Evolutionary conservation across 2,888 invertebrate genomes (phyloP).

Genomic region (Drosophila merina): DNA sequence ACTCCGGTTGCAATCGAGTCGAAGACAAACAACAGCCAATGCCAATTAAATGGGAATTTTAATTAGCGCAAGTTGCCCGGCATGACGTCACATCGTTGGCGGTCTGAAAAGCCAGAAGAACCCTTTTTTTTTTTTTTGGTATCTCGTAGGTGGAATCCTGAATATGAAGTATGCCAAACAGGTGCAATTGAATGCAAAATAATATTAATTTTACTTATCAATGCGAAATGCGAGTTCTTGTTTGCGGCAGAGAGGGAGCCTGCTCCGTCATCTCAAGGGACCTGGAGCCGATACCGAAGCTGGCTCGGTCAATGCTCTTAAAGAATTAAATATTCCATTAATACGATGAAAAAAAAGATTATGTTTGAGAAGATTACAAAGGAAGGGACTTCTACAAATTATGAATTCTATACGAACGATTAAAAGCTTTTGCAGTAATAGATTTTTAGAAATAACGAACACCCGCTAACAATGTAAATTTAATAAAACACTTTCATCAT

Average conservation of each 20-base stretch:
- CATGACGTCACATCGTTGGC: conserved; percentile 58
- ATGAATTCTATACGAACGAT: no score
- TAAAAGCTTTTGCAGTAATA: conserved; percentile 2
- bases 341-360: neutral
- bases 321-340: neutral
- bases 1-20: conserved; percentile 55
- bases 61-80: conserved; percentile 73
- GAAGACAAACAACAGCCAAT: conserved; percentile 76
- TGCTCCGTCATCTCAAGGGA: neutral
- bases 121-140: neutral
- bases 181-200: conserved; percentile 31
- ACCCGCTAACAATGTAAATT: conserved; percentile 14
- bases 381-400: no score
- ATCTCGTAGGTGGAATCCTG: neutral
- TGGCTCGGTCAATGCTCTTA: neutral
- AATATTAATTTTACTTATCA: conserved; percentile 30
- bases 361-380: neutral
- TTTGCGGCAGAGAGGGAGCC: conserved; percentile 2
- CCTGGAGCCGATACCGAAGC: neutral
- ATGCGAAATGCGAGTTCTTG: conserved; percentile 12
- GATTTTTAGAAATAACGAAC: conserved; percentile 9
- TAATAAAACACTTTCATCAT: conserved; percentile 22
- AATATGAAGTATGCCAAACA: conserved; percentile 11
- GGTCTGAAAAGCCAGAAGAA: neutral
- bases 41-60: conserved; percentile 81